Evolutionary conservation across 2,113 vertebrate genomes (phyloP).

Genomic region (Tetrax tetrax): DNA sequence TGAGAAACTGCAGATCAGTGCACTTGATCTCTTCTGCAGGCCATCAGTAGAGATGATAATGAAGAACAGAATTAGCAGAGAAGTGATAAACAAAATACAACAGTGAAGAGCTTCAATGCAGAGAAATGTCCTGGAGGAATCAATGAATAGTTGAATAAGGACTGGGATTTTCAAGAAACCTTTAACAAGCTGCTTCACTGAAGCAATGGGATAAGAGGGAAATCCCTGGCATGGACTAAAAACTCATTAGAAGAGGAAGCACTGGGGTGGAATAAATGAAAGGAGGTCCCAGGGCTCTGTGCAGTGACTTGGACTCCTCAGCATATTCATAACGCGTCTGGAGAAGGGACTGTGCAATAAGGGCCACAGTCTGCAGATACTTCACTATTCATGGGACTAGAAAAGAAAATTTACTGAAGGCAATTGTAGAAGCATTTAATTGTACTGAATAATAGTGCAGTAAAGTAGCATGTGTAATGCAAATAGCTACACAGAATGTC

Average conservation of each 20-base stretch:
- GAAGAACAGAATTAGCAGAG: neutral
- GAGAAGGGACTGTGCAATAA: neutral
- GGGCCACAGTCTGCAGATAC: neutral
- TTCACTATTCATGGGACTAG: neutral
- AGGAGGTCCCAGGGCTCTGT: neutral
- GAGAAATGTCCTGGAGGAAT: neutral
- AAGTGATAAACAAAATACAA: neutral
- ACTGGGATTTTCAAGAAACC: neutral
- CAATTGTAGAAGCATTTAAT: neutral
- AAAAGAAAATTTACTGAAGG: neutral
- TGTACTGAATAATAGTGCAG: neutral
- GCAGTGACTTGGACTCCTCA: neutral
- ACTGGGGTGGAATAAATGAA: slow-evolving; percentile 20
- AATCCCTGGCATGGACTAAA: slow-evolving; percentile 11
- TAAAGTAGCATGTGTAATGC: neutral
- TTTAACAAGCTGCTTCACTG: neutral
- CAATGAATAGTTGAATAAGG: neutral
- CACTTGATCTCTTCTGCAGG: neutral
- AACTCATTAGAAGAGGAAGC: slow-evolving; percentile 10
- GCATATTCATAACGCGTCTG: neutral
- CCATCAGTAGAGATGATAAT: neutral
- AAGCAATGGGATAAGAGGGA: slow-evolving; percentile 7
- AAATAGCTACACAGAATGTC: neutral
- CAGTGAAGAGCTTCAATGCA: neutral
- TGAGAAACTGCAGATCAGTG: neutral